Conservation (phyloP, 2,113 vertebrate species). For the Orycteropus afer region DNA sequence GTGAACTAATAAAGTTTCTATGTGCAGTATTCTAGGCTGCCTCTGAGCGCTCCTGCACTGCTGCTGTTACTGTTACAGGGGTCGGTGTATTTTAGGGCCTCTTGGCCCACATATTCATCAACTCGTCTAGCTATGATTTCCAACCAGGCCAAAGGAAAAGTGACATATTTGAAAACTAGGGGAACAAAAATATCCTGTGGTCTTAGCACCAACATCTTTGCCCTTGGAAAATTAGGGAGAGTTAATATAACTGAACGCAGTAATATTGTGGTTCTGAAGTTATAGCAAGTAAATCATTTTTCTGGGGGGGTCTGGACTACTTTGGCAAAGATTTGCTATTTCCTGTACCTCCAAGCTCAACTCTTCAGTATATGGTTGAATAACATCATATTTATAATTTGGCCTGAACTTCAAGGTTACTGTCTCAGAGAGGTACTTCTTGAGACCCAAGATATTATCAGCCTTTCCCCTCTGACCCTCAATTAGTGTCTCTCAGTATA, state of each 20-base stretch:
- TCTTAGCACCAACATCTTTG: neutral
- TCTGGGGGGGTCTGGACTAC: neutral
- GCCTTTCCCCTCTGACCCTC: neutral
- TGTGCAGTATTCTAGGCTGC: neutral
- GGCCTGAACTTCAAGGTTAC: neutral
- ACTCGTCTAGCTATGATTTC: neutral
- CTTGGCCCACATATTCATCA: neutral
- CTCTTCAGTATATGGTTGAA: neutral
- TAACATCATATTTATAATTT: neutral
- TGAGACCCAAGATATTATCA: neutral
- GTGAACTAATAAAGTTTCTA: constrained; percentile 5
- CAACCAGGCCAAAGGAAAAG: neutral
- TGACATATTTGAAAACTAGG: constrained; percentile 12
- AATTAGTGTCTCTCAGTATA: neutral
- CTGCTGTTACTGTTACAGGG: neutral
- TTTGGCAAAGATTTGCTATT: neutral
- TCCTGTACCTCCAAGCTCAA: neutral
- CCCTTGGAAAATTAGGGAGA: neutral
- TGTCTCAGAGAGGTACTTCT: neutral
- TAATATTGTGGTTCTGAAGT: constrained; percentile 18
- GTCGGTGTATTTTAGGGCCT: neutral
- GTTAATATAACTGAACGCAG: neutral
- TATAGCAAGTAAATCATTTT: constrained; percentile 10
- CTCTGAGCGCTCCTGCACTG: neutral
- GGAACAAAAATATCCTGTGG: constrained; percentile 14